Percentiles rank a stretch among this genome's conserved stretches.
Conservation (phyloP, 2,113 vertebrate genomes). For the Rhipidura dahli region DNA sequence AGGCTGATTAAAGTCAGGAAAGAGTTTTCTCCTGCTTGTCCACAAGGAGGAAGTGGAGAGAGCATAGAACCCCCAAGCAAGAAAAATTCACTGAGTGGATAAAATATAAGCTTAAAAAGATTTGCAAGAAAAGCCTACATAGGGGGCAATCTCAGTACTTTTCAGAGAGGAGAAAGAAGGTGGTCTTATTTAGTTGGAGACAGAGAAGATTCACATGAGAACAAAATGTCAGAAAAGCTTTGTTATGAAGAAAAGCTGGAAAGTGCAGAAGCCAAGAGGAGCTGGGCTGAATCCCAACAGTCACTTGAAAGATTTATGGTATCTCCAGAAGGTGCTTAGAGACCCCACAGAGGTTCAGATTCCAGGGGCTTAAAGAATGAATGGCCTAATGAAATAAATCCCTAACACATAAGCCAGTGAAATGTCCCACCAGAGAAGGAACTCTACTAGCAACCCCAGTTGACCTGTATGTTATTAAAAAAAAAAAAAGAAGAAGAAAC, state of each 20-base stretch:
- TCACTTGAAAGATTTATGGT: constrained; percentile 1
- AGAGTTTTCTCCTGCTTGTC: neutral
- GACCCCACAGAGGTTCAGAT: constrained; percentile 1
- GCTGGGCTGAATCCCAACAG: neutral
- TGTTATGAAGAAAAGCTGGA: neutral
- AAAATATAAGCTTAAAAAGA: neutral
- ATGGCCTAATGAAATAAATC: neutral
- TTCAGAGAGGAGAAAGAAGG: neutral
- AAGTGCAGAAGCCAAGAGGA: constrained; percentile 5
- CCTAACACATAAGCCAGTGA: neutral
- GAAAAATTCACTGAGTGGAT: neutral
- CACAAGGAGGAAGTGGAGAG: neutral
- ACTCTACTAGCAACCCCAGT: neutral
- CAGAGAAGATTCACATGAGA: neutral
- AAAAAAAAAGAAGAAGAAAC: neutral
- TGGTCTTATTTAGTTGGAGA: neutral
- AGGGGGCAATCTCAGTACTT: neutral
- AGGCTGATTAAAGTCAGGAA: neutral
- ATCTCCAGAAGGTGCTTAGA: constrained; percentile 31
- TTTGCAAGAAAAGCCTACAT: neutral
- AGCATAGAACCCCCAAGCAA: neutral
- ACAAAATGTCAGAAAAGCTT: neutral
- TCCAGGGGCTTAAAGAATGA: constrained; percentile 7
- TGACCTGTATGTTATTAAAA: neutral
- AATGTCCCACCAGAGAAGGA: neutral